Evolutionary conservation across 2,797 vertebrate species (phyloP).

Genomic region (Alcedo atthis): DNA sequence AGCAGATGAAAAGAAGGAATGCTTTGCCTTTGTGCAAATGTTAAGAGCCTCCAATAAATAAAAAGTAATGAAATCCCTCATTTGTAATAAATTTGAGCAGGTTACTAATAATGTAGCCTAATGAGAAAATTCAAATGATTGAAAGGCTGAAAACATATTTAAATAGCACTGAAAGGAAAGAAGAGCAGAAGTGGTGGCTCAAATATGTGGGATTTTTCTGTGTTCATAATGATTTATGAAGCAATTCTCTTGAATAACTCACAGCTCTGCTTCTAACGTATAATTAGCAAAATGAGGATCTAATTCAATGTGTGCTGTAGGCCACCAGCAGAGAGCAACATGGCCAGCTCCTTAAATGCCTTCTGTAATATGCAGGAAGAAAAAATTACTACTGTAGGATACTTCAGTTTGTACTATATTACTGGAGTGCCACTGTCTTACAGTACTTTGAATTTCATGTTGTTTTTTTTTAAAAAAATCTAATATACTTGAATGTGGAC

Average conservation of each 20-base stretch:
- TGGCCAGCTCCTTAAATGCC: neutral
- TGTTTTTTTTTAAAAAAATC: neutral
- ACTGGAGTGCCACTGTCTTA: neutral
- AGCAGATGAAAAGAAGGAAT: neutral
- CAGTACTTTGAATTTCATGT: neutral
- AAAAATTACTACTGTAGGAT: neutral
- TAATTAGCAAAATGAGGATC: neutral
- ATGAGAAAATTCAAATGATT: slow-evolving; percentile 39
- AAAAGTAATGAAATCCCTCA: slow-evolving; percentile 29
- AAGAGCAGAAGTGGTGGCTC: neutral
- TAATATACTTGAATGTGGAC: neutral
- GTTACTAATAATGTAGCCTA: slow-evolving; percentile 30
- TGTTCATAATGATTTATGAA: neutral
- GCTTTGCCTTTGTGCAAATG: slow-evolving; percentile 25
- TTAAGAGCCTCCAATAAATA: slow-evolving; percentile 45
- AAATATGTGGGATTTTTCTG: neutral
- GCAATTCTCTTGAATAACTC: neutral
- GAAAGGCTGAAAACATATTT: slow-evolving; percentile 12
- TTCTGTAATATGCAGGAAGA: neutral
- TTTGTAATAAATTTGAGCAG: slow-evolving; percentile 29
- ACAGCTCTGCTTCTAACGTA: neutral
- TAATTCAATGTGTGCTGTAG: neutral
- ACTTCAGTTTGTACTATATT: neutral
- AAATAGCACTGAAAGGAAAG: neutral
- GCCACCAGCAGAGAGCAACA: neutral